Evolutionary conservation across 2,113 vertebrate species (phyloP).

Genomic region (Gopherus evgoodei): DNA sequence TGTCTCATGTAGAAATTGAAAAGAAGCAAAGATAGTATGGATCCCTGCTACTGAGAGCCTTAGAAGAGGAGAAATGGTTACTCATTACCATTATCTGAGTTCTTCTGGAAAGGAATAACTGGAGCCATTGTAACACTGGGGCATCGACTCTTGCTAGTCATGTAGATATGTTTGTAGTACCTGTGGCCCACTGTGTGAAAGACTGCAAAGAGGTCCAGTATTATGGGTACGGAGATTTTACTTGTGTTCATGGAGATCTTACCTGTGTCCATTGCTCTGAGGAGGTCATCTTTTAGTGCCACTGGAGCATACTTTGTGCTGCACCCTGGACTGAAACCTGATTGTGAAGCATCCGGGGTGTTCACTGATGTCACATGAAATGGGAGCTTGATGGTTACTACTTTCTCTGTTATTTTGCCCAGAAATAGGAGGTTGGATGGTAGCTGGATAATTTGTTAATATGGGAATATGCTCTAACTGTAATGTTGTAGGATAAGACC

Average conservation of each 20-base stretch:
- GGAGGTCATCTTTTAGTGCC: background rate
- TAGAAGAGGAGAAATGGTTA: background rate
- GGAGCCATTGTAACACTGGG: background rate
- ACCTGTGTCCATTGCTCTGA: background rate
- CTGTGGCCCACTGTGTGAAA: background rate
- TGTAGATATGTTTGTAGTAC: background rate
- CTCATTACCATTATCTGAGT: background rate
- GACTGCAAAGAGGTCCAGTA: background rate
- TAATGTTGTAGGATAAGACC: background rate
- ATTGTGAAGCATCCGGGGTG: fast-evolving
- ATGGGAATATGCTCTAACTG: background rate
- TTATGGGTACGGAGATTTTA: background rate
- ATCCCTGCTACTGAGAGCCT: background rate
- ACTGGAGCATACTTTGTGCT: background rate
- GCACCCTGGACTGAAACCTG: background rate
- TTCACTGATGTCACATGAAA: background rate
- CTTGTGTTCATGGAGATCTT: background rate
- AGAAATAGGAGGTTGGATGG: background rate
- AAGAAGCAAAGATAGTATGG: fast-evolving
- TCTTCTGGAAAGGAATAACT: background rate
- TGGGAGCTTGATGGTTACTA: background rate
- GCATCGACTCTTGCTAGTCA: background rate
- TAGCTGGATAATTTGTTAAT: background rate
- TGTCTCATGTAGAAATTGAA: background rate
- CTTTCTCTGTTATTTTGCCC: background rate